A percentile compares a stretch with the other conserved stretches of the same genome.
These are phyloP conservation scores for Montipora capitata DNA, from an alignment of 92 coral and sea anemone species.

Conservation along the genomic window DNA sequence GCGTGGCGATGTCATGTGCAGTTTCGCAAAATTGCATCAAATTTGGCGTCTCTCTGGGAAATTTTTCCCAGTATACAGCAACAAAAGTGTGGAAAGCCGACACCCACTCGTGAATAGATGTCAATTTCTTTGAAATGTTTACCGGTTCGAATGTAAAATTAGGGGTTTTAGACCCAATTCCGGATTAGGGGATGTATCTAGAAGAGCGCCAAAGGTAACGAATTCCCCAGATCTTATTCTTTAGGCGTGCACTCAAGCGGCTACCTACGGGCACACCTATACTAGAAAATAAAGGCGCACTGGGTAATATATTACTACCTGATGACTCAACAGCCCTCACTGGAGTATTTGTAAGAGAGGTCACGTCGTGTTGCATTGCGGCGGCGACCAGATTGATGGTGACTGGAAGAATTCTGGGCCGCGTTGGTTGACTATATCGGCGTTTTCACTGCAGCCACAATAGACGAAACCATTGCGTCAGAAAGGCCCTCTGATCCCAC, in stretches of 20 bases:
- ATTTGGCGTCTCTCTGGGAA: conserved; percentile 19
- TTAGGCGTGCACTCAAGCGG: conserved; percentile 25
- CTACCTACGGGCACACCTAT: conserved; percentile 44
- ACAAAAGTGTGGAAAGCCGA: conserved; percentile 52
- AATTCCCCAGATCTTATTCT: conserved; percentile 48
- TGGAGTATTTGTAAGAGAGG: conserved; percentile 9
- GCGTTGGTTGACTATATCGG: no score
- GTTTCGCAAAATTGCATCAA: conserved; percentile 11
- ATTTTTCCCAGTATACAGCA: conserved; percentile 27
- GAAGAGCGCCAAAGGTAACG: conserved; percentile 43
- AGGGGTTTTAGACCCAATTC: conserved; percentile 33
- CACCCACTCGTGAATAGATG: conserved; percentile 26
- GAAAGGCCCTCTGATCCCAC: conserved; percentile 37
- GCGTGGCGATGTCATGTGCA: conserved; percentile 39
- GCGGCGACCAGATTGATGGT: conserved; percentile 14
- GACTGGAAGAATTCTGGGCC: conserved; percentile 24
- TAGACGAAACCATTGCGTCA: conserved; percentile 22
- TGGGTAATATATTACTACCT: conserved; percentile 33
- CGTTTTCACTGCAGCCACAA: conserved; percentile 34
- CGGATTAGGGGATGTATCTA: conserved; percentile 26
- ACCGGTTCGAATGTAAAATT: conserved; percentile 28
- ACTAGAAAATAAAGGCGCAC: conserved; percentile 22
- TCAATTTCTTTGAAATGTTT: conserved; percentile 12
- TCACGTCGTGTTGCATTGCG: conserved; percentile 5
- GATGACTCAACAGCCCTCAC: conserved; percentile 31